Conservation (phyloP, 2,888 invertebrate species). For the Danaus chrysippus region DNA sequence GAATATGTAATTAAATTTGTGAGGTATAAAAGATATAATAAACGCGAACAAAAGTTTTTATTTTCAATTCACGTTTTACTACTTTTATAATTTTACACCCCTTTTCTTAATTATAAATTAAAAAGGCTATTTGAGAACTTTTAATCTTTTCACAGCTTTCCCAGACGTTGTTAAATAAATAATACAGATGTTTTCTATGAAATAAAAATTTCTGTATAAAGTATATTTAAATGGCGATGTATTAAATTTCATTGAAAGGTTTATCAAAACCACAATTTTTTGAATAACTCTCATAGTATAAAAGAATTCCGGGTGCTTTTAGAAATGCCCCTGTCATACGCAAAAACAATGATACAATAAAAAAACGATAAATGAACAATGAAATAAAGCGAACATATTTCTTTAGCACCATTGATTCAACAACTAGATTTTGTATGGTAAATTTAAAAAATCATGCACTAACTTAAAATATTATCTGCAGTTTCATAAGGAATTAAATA, state of each 20-base stretch:
- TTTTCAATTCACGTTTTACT: background rate
- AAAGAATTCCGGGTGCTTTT: constrained; percentile 2
- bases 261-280: background rate
- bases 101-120: background rate
- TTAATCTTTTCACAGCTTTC: background rate
- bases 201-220: background rate
- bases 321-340: background rate
- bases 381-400: background rate
- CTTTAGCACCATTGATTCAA: no score
- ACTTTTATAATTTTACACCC: background rate
- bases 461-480: no score
- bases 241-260: constrained; percentile 1
- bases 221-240: constrained; percentile 3
- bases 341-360: constrained; percentile 1
- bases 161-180: background rate
- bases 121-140: constrained; percentile 4
- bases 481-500: no score
- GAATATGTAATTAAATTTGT: no score
- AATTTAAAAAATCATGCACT: no score
- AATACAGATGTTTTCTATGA: background rate
- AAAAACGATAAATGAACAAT: background rate
- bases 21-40: no score
- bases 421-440: no score
- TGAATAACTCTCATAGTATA: background rate
- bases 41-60: background rate